Evolutionary conservation across 1,140 invertebrate genomes (phyloP), one percentile per base, ranked within the genome.

Genomic region (Diabrotica virgifera): DNA sequence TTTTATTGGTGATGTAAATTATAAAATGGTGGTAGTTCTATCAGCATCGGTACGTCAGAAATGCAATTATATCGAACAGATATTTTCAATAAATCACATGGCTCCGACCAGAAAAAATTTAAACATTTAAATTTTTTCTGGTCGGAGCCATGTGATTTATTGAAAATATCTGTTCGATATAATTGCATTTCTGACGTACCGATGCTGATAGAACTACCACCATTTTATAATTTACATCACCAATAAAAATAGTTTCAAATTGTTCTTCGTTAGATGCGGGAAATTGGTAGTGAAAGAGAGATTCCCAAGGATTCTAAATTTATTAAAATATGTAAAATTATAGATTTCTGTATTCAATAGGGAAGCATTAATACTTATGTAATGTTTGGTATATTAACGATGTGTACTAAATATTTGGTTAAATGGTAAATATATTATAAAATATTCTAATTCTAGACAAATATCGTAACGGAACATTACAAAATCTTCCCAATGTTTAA

Each of bases 1-100:
- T 55, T 55, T 55, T 55, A 55, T 55, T 12, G 10, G n/a, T 55
- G 53, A 55, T 35, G 14, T 14, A 55, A 24, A 24, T 24, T 24
- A 24, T 24, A 24, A 55, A 55, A 55, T 7, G 36, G 8, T 5
- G 14, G 14, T 35, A 55, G n/a, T 7, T 13, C 14, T 11, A 55
- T 14, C 10, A 35, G 14, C 14, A 24, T 24, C 24, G 24, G 14
- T 52, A 55, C 53, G 36, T 55, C 9, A 55, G 13, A 13, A 9
- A 11, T 13, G 9, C 53, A 55, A 36, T 55, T 55, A 14, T 55
- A 24, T 55, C 46, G 53, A 55, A n/a, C 36, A 35, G 53, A 24
- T 24, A 55, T 55, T 55, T 24, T 14, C 2, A 55, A 55, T 13
- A 50, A 9, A 13, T 24, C 14, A 5, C 5, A 55, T 35, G 10